These are phyloP conservation scores for Chrysotoxum bicinctum DNA, from an alignment of 2,888 invertebrate genomes.

Conservation along the genomic window DNA sequence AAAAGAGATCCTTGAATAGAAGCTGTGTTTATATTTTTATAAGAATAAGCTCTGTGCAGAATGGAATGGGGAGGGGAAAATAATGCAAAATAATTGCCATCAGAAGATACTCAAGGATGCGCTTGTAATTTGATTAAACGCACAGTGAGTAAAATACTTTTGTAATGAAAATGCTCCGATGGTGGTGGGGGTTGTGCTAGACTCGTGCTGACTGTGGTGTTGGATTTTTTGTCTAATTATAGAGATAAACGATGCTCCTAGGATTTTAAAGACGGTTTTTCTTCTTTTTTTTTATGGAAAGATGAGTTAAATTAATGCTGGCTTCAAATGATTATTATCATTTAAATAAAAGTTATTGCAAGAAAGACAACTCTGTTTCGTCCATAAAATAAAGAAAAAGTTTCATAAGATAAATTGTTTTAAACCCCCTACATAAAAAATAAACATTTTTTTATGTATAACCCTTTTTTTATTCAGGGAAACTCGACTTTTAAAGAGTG, in stretches of 20 bases:
- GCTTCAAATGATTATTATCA: not conserved
- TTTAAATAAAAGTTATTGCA: not conserved
- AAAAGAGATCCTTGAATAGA: conserved; percentile 48
- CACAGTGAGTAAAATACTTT: conserved; percentile 62
- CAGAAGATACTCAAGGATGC: conserved; percentile 71
- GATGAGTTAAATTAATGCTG: conserved; percentile 58
- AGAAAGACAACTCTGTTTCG: not conserved
- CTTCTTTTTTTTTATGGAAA: conserved; percentile 51
- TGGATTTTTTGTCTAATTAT: conserved; percentile 54
- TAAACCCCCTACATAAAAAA: no score
- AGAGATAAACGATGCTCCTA: conserved; percentile 62
- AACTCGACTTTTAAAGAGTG: no score
- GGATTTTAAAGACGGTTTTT: conserved; percentile 36
- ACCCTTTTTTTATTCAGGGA: no score
- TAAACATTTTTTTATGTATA: no score
- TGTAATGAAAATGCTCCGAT: conserved; percentile 20
- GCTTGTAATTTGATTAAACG: conserved; percentile 72
- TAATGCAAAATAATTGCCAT: conserved; percentile 71
- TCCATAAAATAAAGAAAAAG: not conserved
- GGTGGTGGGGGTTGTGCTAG: not conserved
- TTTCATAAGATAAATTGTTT: not conserved
- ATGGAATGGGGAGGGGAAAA: conserved; percentile 56
- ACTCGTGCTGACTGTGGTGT: not conserved
- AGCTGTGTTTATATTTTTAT: conserved; percentile 7
- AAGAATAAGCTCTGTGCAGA: not conserved